Conservation (phyloP, 2,888 invertebrate species). For the Epirrhoe tristata region DNA sequence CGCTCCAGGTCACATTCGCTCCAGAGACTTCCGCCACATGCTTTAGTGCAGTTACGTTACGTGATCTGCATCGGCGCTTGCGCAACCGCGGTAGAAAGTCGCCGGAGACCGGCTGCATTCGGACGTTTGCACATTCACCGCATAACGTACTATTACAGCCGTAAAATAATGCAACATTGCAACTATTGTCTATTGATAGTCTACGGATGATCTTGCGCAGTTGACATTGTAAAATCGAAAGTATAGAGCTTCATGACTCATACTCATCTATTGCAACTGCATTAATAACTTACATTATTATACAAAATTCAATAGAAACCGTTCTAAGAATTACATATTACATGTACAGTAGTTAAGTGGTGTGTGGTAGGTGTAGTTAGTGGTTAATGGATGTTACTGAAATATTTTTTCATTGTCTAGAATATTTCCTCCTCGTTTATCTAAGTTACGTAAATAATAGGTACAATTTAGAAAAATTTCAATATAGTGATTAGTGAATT, state of each 20-base stretch:
- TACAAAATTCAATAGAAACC: conserved; percentile 13
- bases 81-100: conserved; percentile 82
- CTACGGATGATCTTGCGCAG: conserved; percentile 41
- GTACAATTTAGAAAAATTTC: too few relatives aligned
- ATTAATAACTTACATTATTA: conserved; percentile 4
- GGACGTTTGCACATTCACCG: conserved; percentile 68
- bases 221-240: conserved; percentile 36
- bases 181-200: conserved; percentile 55
- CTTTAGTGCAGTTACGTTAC: conserved; percentile 82
- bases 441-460: conserved; percentile 64
- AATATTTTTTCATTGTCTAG: conserved; percentile 81
- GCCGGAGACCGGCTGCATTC: conserved; percentile 75
- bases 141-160: conserved; percentile 70
- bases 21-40: conserved; percentile 81
- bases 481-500: too few relatives aligned
- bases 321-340: conserved; percentile 55
- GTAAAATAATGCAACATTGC: conserved; percentile 63
- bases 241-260: conserved; percentile 20
- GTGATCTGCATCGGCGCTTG: conserved; percentile 81
- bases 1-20: conserved; percentile 74
- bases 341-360: conserved; percentile 54
- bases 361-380: conserved; percentile 54
- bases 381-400: conserved; percentile 68
- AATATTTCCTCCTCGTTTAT: conserved; percentile 75
- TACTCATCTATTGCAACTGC: conserved; percentile 13